Conservation (phyloP, 2,797 vertebrate genomes). For the Pseudomugil gertrudae region DNA sequence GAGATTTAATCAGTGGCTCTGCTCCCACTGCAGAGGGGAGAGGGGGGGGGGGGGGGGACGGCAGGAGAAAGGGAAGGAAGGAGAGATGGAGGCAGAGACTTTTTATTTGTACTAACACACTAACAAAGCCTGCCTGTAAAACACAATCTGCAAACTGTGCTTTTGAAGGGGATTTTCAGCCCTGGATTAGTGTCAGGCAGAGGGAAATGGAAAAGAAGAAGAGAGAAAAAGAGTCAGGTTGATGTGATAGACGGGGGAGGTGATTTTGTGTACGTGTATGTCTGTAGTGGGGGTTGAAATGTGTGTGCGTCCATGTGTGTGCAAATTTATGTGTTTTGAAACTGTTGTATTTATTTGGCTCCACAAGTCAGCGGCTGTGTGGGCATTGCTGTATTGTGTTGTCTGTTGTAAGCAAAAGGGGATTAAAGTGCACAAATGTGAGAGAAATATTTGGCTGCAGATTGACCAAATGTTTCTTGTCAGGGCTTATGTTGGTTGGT, state of each 20-base stretch:
- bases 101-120: slow-evolving; percentile 88
- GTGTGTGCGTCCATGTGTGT: slow-evolving; percentile 26
- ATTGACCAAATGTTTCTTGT: slow-evolving; percentile 58
- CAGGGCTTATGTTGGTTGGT: slow-evolving; percentile 52
- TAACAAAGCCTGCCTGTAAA: slow-evolving; percentile 85
- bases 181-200: slow-evolving; percentile 83
- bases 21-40: slow-evolving; percentile 81
- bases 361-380: slow-evolving; percentile 60
- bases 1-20: slow-evolving; percentile 86
- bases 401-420: slow-evolving; percentile 53
- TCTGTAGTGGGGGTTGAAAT: slow-evolving; percentile 44
- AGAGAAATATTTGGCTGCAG: slow-evolving; percentile 61
- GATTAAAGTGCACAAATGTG: slow-evolving; percentile 64
- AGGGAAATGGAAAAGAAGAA: slow-evolving; percentile 71
- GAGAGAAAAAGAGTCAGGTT: slow-evolving; percentile 74
- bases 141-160: slow-evolving; percentile 82
- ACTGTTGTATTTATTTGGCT: slow-evolving; percentile 62
- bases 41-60: slow-evolving; percentile 57
- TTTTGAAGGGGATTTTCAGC: slow-evolving; percentile 83
- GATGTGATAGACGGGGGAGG: slow-evolving; percentile 75
- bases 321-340: slow-evolving; percentile 33
- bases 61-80: slow-evolving; percentile 68
- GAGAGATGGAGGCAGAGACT: slow-evolving; percentile 81
- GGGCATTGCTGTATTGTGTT: slow-evolving; percentile 58
- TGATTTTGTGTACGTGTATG: slow-evolving; percentile 52